Base-by-base conservation (phyloP, 2,797 vertebrate species). In the Arremon brunneinucha region DNA sequence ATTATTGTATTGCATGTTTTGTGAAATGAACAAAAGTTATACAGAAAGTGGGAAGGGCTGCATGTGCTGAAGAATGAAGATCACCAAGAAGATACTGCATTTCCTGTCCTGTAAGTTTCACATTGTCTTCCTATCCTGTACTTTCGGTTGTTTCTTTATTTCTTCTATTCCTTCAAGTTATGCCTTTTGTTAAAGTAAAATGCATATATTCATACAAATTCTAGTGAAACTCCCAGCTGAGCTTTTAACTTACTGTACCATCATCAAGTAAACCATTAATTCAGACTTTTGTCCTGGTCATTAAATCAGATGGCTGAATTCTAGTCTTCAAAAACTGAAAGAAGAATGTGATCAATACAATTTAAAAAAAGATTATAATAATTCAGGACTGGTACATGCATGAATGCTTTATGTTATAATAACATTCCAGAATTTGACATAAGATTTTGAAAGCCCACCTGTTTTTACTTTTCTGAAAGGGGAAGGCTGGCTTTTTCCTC, bases 401-500 rank as follows among this genome's bases (percentile, higher is more conserved):
- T 30, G 4, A 63, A 67, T 62, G 39, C 4, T 88, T 64, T 60
- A 43, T 22, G 56, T 56, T 34, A 37, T 37, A 83, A 28, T 21
- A 77, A 59, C 24, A 63, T 12, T 32, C 53, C 2, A 75, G n/a
- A 85, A 67, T 57, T 60, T 49, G 28, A 87, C 78, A 77, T 44
- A 60, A 64, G 22, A 74, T 74, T 84, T 83, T 81, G 49, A 15
- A 92, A 92, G 56, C 39, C 19, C 98, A 99, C 99, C 98, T 98
- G 99, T 99, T 97, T 98, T 99, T 93, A 97, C 98, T 56, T 97
- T 98, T 80, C 97, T 97, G 26, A 98, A 90, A 80, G n/a, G 19
- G 9, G 99, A 99, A 13, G 98, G 98, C 91, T 98, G 99, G 94
- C 98, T 99, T 93, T 93, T 98, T 77, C 98, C 99, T 44, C 96